Percentiles rank a stretch among this genome's conserved stretches.
Conservation (phyloP, 37 sponge, comb jelly and placozoan species). For the Lycopodina hypogea region DNA sequence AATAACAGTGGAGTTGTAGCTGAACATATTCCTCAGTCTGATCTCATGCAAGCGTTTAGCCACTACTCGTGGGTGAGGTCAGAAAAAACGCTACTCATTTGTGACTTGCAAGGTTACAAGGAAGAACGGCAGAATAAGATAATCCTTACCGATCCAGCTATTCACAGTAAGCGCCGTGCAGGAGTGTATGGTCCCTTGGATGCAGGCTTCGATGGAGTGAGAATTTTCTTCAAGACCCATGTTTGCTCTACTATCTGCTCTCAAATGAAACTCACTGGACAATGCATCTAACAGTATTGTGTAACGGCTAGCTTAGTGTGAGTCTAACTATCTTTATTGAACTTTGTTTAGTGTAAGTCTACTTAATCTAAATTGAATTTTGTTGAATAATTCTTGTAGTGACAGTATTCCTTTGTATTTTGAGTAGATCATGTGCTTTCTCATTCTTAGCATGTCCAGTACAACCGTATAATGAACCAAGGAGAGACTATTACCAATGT, state of each 20-base stretch:
- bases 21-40: slow-evolving; percentile 18
- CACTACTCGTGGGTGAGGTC: slow-evolving; percentile 65
- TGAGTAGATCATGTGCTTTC: too few relatives aligned
- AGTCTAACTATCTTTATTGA: too few relatives aligned
- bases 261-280: slow-evolving; percentile 36
- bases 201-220: slow-evolving; percentile 39
- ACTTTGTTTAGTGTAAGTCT: too few relatives aligned
- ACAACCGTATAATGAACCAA: too few relatives aligned
- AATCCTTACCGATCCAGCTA: slow-evolving; percentile 67
- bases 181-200: slow-evolving; percentile 48
- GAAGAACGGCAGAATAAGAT: background rate
- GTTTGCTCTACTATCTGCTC: slow-evolving; percentile 39
- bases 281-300: slow-evolving; percentile 1
- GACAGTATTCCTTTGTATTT: too few relatives aligned
- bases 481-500: too few relatives aligned
- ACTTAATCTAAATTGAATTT: too few relatives aligned
- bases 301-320: too few relatives aligned
- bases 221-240: slow-evolving; percentile 63
- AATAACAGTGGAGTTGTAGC: slow-evolving; percentile 53
- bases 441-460: too few relatives aligned
- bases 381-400: too few relatives aligned
- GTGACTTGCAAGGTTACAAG: slow-evolving; percentile 63
- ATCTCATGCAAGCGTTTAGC: slow-evolving; percentile 68
- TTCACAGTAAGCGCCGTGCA: slow-evolving; percentile 20
- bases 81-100: slow-evolving; percentile 41